Evolutionary conservation across 2,797 vertebrate species (phyloP), one percentile per base, ranked within the genome.

Genomic region (Eulemur coronatus): DNA sequence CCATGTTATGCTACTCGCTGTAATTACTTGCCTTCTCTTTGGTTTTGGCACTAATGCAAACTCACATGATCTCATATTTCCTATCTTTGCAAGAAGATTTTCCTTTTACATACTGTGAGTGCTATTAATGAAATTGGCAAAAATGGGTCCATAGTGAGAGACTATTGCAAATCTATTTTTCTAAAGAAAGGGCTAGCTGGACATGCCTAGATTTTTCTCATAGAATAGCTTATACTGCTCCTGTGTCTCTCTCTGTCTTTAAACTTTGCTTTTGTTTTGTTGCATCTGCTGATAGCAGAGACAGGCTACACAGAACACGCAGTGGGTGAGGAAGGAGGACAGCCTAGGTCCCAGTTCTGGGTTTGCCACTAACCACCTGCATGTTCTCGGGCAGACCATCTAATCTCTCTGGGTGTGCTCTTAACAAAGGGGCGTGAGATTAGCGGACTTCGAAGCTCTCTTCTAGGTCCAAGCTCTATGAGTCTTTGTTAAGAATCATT

Each of bases 401-500:
- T 55, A 48, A 7, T 18, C 28, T 93, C 75, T 89, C 73, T 38
- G 43, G 17, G 65, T 26, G 18, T 85, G 69, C 48, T 94, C 33
- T 89, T 82, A 57, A 72, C 78, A 87, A 76, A 48, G 33, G 65
- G 26, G 13, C 22, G 0, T 70, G 69, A 96, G 70, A 86, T 85
- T 24, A 86, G 75, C 69, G 35, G 65, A 96, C 73, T 93, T 86
- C 79, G 26, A 50, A 55, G n/a, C 46, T 95, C 30, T 30, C 38
- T 92, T 85, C 38, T 65, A 79, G 95, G 79, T 85, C 57, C 15
- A 75, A 75, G 35, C 50, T 55, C 43, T 75, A 48, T 59, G 63
- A 85, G 17, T 75, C 87, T 89, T 94, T 96, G 76, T 94, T 89
- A 86, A 91, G 63, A 91, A 76, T 89, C 59, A 81, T 79, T 89